Conservation (phyloP, 2,888 invertebrate genomes). For the Yponomeuta sedellus region DNA sequence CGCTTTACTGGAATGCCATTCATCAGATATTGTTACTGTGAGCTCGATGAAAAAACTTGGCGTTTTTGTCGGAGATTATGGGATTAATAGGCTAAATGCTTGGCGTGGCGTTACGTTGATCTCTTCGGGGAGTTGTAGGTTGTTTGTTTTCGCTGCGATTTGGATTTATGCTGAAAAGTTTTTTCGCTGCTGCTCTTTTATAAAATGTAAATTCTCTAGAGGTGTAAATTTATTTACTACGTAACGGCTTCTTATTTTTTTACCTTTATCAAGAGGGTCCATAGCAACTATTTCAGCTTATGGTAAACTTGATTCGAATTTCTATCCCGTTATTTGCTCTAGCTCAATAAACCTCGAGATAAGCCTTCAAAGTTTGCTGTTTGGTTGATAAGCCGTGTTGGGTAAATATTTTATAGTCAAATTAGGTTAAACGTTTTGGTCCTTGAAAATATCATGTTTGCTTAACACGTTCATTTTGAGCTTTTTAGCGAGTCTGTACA, state of each 20-base stretch:
- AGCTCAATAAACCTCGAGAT: slow-evolving; percentile 49
- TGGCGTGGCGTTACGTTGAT: not conserved
- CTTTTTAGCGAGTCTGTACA: not conserved
- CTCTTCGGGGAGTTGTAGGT: not conserved
- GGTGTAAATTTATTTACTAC: not conserved
- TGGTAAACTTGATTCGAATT: slow-evolving; percentile 33
- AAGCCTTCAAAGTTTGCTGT: slow-evolving; percentile 41
- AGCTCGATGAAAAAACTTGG: not conserved
- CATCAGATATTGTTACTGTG: slow-evolving; percentile 10
- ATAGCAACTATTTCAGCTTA: not conserved
- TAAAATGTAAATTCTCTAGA: not conserved
- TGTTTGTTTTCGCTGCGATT: not conserved
- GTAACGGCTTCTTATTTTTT: not conserved
- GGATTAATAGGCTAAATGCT: not conserved
- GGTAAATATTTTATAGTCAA: slow-evolving; percentile 38
- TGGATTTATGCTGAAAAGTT: not conserved
- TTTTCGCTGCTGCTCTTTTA: no score
- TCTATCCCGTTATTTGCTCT: slow-evolving; percentile 44
- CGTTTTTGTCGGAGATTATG: not conserved
- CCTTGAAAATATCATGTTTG: slow-evolving; percentile 20
- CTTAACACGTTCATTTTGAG: not conserved
- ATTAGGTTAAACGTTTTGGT: slow-evolving; percentile 51
- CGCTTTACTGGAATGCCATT: slow-evolving; percentile 13
- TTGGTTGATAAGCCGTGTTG: slow-evolving; percentile 40
- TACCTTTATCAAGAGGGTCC: not conserved